Evolutionary conservation across 2,888 invertebrate genomes (phyloP), one percentile per base, ranked within the genome.

Genomic region (Eupithecia vulgata): DNA sequence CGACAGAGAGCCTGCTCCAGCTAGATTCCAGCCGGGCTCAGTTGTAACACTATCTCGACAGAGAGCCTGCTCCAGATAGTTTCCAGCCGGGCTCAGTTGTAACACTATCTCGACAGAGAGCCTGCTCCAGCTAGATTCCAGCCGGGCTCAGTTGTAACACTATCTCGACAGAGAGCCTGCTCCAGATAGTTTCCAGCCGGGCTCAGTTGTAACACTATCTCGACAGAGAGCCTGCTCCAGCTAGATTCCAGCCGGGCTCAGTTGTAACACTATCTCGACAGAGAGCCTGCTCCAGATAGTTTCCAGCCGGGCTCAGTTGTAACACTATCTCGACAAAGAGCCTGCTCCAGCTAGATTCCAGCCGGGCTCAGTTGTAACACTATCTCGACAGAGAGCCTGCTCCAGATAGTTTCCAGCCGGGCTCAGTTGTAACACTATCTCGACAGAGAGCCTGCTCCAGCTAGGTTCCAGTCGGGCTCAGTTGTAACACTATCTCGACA

Each of bases 1-100:
- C 66, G 57, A n/a, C n/a, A n/a, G n/a, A n/a, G n/a, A n/a, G n/a
- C n/a, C 57, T 6, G 45, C 68, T 74, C 66, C 40, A 68, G 30
- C 30, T 25, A 17, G 61, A 7, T 40, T 42, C 13, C 65, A 65
- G 25, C 37, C 13, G 12, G 40, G 37, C 37, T 64, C 7, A 42
- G 65, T 40, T 40, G 1, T n/a, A 3, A 42, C 34, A 67, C 62
- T 35, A 64, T 65, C 65, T 59, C 66, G 57, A n/a, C n/a, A n/a
- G n/a, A n/a, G n/a, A n/a, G n/a, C n/a, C 57, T 6, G 45, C 68
- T 74, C 66, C 40, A 68, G 30, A 21, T 25, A 17, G 61, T 17
- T 40, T 42, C 13, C 65, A 65, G 25, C 37, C 13, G 12, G 40
- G 37, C 37, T 64, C 7, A 42, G 65, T 40, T 40, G 1, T n/a